Conservation (phyloP, 2,113 vertebrate species). For the Chionodraco myersi region DNA sequence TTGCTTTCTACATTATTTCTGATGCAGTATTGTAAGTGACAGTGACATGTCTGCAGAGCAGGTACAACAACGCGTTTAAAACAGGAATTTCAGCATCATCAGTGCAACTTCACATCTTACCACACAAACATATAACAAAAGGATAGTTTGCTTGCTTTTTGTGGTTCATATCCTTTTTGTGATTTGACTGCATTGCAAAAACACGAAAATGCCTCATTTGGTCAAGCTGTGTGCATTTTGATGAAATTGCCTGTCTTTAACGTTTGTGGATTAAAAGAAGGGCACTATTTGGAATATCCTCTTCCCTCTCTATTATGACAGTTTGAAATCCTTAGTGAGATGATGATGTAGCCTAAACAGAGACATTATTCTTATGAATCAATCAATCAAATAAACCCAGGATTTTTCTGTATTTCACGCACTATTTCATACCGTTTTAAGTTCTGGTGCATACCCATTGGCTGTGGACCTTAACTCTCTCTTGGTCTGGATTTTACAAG, state of each 20-base stretch:
- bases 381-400: too few species aligned
- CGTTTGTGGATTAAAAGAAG: too few species aligned
- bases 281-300: not conserved
- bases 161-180: not conserved
- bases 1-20: not conserved
- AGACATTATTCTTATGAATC: too few species aligned
- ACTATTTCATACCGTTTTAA: not conserved
- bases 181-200: not conserved
- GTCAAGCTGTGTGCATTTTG: too few species aligned
- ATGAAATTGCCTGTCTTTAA: too few species aligned
- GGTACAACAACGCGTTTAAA: constrained; percentile 42
- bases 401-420: not conserved
- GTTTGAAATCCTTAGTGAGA: not conserved
- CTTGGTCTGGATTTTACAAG: not conserved
- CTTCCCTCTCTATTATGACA: not conserved
- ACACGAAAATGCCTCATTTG: too few species aligned
- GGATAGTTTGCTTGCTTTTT: not conserved
- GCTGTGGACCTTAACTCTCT: not conserved
- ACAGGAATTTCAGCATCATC: constrained; percentile 17
- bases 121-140: not conserved
- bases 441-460: not conserved
- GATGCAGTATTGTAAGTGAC: not conserved
- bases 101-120: not conserved
- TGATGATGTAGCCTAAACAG: too few species aligned
- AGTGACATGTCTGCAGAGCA: constrained; percentile 22